Conservation (phyloP, 1,140 invertebrate genomes). For the Hesperophylax magnus region DNA sequence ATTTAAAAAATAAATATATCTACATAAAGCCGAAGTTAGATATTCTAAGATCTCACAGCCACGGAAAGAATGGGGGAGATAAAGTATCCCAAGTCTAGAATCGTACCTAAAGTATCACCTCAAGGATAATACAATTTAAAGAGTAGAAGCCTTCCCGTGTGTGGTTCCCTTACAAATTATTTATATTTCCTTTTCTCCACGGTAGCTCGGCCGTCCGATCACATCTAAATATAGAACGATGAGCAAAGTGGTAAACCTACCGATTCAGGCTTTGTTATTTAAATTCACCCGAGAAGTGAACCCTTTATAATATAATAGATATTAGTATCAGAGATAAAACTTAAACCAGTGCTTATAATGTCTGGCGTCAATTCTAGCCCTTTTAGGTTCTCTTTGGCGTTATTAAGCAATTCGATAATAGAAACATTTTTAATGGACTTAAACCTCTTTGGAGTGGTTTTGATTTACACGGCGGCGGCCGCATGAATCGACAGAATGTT, state of each 20-base stretch:
- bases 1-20: no score
- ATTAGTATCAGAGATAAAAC: not conserved
- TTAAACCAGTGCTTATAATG: not conserved
- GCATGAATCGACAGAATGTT: slow-evolving; percentile 12
- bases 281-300: not conserved
- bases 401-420: slow-evolving; percentile 22
- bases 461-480: not conserved
- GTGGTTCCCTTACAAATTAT: no score
- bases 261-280: slow-evolving; percentile 20
- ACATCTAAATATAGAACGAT: slow-evolving; percentile 49
- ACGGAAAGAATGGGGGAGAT: no score
- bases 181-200: not conserved
- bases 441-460: not conserved
- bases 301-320: not conserved
- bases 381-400: not conserved
- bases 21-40: no score
- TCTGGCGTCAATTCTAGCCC: not conserved
- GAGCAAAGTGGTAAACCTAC: slow-evolving; percentile 30
- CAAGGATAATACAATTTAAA: no score
- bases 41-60: no score
- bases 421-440: slow-evolving; percentile 21
- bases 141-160: no score
- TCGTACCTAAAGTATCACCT: no score
- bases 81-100: no score
- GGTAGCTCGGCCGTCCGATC: slow-evolving; percentile 10